Base-by-base conservation (phyloP, 2,797 vertebrate species). In the Melopsittacus undulatus region DNA sequence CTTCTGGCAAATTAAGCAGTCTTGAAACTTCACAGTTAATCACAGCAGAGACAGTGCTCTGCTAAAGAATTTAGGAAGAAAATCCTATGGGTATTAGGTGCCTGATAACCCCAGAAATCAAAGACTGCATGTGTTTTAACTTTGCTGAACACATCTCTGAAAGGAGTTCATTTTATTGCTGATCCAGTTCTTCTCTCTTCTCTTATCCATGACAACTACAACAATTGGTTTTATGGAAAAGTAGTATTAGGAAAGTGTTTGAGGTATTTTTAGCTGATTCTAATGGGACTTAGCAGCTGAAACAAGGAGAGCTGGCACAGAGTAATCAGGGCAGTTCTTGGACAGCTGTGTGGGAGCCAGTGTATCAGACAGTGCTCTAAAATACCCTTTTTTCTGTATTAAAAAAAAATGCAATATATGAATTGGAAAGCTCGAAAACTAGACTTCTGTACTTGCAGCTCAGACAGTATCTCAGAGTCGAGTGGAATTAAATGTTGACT, bases 211-310 rank as follows among this genome's bases (percentile, higher is more conserved):
- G 91, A 87, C 89, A 94, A 66, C 68, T 90, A 57, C 52, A 75
- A 83, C 63, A 94, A 88, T 88, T 94, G 91, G 94, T 95, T 87
- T 78, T 76, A 67, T 0, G 0, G 83, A 81, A 67, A 84, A 90
- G 46, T 73, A 94, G 86, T 82, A 67, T 74, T 79, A 79, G 63
- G 76, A 75, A 87, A 86, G 54, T 13, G 15, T 87, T 93, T 89
- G 72, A 91, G 86, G 24, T 95, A 91, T 96, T 96, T 96, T 95
- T 96, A 92, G 79, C 83, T 88, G 34, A 56, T 89, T 86, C 77
- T 95, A 94, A 94, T 95, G 91, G 76, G 91, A 93, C 94, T 94
- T 94, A 94, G 87, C 91, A 83, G 69, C 92, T 95, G 95, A 94
- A 95, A 87, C 66, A 91, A 91, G 84, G 73, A 83, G 74, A 82